phyloP scores from a whole-genome alignment of 2,113 vertebrate genomes.

The Heterochromis multidens region DNA sequence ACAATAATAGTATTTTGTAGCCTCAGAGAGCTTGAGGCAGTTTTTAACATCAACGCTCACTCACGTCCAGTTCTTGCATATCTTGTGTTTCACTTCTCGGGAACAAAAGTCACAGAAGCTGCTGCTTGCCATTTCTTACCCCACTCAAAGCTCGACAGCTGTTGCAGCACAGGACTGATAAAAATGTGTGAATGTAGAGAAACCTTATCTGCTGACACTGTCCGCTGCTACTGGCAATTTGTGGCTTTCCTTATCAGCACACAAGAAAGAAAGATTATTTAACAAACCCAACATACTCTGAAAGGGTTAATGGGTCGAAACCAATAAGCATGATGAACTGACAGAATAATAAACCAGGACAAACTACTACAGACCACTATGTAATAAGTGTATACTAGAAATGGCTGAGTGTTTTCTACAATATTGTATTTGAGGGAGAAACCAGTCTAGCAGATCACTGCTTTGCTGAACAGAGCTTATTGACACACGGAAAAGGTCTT shows the following conservation, averaged over 20 bases:
- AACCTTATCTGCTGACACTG: slow-evolving; percentile 14
- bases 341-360: neutral
- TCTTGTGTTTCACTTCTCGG: neutral
- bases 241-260: neutral
- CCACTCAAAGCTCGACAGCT: neutral
- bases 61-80: neutral
- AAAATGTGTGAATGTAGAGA: slow-evolving; percentile 2
- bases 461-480: neutral
- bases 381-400: neutral
- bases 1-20: neutral
- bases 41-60: neutral
- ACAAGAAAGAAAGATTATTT: neutral
- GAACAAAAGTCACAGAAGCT: slow-evolving; percentile 6
- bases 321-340: neutral
- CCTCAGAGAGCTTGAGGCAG: neutral
- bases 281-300: neutral
- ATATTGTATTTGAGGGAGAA: neutral
- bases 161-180: neutral
- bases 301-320: neutral
- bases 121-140: neutral
- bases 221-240: neutral
- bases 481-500: slow-evolving; percentile 38
- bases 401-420: neutral
- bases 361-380: neutral
- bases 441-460: neutral